phyloP scores from a whole-genome alignment of 2,113 vertebrate species.

The Ascaphus truei region DNA sequence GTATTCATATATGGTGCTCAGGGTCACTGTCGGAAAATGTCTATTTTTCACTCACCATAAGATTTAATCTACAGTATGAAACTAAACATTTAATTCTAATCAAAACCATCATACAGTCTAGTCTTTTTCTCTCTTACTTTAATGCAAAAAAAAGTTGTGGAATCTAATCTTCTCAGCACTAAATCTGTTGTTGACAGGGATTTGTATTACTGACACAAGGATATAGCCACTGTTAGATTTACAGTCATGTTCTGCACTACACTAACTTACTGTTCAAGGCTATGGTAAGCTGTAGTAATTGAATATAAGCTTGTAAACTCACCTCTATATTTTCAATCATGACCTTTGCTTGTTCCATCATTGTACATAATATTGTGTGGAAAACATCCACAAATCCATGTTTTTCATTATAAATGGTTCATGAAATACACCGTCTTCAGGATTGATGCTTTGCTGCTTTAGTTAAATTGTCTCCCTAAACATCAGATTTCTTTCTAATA shows the following conservation, averaged over 20 bases:
- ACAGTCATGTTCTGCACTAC: slow-evolving; percentile 44
- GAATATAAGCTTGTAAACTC: slow-evolving; percentile 46
- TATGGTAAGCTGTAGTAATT: slow-evolving; percentile 49
- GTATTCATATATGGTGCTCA: too few species aligned
- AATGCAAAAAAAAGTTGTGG: slow-evolving; percentile 32
- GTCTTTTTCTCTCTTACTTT: neutral
- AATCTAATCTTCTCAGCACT: slow-evolving; percentile 34
- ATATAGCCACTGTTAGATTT: slow-evolving; percentile 47
- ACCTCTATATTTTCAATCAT: slow-evolving; percentile 39
- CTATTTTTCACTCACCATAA: too few species aligned
- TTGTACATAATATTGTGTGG: slow-evolving; percentile 42
- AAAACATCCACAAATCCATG: slow-evolving; percentile 48
- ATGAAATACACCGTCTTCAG: slow-evolving; percentile 29
- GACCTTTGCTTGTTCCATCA: slow-evolving; percentile 49
- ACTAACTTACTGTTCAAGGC: slow-evolving; percentile 53
- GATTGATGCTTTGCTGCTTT: slow-evolving; percentile 25
- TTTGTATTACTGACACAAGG: slow-evolving; percentile 39
- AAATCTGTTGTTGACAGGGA: slow-evolving; percentile 44
- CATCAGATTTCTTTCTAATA: neutral
- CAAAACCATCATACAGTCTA: slow-evolving; percentile 12
- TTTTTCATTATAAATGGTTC: slow-evolving; percentile 40
- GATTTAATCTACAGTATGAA: too few species aligned
- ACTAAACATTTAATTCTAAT: too few species aligned
- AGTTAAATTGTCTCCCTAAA: neutral
- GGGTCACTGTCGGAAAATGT: too few species aligned